A percentile compares a stretch with the other conserved stretches of the same genome.
Evolutionary conservation across 2,113 vertebrate species (phyloP).

Genomic region (Acanthochromis polyacanthus): DNA sequence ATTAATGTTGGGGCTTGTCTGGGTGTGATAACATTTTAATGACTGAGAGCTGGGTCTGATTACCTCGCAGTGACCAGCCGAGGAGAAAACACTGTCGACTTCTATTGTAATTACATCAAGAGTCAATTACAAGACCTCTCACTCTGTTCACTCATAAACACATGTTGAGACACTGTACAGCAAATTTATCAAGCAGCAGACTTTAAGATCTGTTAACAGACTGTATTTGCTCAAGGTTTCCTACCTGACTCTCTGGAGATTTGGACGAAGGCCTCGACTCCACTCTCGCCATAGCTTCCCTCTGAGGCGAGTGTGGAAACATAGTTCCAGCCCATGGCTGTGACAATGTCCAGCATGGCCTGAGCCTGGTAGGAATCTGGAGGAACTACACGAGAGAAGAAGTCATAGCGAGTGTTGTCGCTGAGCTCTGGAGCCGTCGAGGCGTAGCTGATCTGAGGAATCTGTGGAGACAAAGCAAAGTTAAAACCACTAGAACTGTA

Average conservation of each 20-base stretch:
- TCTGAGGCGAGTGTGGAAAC: slow-evolving; percentile 95
- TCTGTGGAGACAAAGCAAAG: slow-evolving; percentile 80
- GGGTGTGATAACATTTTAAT: slow-evolving; percentile 63
- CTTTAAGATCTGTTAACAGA: neutral
- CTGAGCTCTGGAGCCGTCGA: slow-evolving; percentile 97
- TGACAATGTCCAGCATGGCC: slow-evolving; percentile 98
- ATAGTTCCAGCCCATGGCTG: slow-evolving; percentile 95
- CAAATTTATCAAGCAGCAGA: neutral
- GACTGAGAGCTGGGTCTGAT: slow-evolving; percentile 31
- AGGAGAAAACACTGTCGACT: slow-evolving; percentile 6
- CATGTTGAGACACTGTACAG: neutral
- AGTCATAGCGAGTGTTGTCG: slow-evolving; percentile 97
- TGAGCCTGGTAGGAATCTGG: slow-evolving; percentile 98
- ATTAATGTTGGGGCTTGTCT: slow-evolving; percentile 59
- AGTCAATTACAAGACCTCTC: slow-evolving; percentile 55
- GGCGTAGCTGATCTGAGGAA: slow-evolving; percentile 99
- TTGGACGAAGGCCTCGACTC: slow-evolving; percentile 96
- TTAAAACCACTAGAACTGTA: neutral
- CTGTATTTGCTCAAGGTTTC: neutral
- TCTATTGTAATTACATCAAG: slow-evolving; percentile 46
- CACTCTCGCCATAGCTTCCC: slow-evolving; percentile 97
- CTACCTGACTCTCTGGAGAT: slow-evolving; percentile 90
- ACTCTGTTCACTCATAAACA: slow-evolving; percentile 8
- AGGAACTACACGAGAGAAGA: slow-evolving; percentile 96
- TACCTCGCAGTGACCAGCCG: slow-evolving; percentile 33